phyloP scores from a whole-genome alignment of 2,797 vertebrate genomes.

The Brachymystax lenok region DNA sequence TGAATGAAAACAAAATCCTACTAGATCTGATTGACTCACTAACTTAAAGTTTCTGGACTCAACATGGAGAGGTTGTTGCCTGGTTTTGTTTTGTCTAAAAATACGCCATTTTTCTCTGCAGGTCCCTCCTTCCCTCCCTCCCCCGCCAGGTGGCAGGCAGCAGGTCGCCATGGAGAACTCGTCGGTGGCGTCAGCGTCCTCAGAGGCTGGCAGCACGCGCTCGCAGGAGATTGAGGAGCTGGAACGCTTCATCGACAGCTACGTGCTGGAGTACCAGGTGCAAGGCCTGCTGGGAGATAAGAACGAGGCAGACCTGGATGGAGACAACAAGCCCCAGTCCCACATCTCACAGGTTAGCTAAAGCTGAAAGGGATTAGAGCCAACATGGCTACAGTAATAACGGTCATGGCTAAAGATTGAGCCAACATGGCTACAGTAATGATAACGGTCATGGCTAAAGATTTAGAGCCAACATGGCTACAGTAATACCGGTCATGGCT shows the following conservation, averaged over 20 bases:
- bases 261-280: constrained; percentile 97
- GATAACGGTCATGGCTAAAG: neutral
- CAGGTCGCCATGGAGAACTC: constrained; percentile 91
- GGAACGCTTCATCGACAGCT: constrained; percentile 98
- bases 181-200: constrained; percentile 93
- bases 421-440: neutral
- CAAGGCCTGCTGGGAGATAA: constrained; percentile 94
- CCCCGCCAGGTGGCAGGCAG: neutral
- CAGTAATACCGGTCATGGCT: no score
- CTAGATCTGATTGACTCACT: neutral
- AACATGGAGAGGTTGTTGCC: neutral
- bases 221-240: constrained; percentile 98
- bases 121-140: constrained; percentile 3
- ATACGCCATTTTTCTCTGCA: neutral
- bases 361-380: neutral
- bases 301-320: constrained; percentile 82
- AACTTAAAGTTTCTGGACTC: neutral
- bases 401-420: neutral
- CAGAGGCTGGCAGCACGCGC: constrained; percentile 93
- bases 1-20: neutral
- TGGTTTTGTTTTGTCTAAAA: no score
- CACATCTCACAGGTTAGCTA: constrained; percentile 82
- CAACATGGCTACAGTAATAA: neutral
- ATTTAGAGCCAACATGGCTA: no score
- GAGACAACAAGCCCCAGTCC: constrained; percentile 77